phyloP scores from a whole-genome alignment of 1,140 invertebrate species.

The Globodera rostochiensis region DNA sequence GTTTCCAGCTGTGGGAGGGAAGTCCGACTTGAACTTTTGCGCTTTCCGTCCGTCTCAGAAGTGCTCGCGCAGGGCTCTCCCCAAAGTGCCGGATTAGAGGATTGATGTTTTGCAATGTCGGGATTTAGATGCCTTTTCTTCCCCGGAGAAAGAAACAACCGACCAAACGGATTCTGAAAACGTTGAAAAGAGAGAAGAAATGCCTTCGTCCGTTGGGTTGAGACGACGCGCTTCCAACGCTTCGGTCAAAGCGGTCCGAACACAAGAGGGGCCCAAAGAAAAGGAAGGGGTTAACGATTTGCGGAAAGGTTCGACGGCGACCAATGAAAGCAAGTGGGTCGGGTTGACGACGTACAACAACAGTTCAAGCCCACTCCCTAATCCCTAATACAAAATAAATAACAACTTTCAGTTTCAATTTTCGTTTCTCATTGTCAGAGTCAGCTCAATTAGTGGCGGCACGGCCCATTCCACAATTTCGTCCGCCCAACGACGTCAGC shows the following conservation, averaged over 20 bases:
- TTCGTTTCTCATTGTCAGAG: constrained; percentile 6
- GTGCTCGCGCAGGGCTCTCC: constrained; percentile 27
- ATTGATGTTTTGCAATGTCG: too few species aligned
- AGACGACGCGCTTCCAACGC: not conserved
- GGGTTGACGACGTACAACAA: not conserved
- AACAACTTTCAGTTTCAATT: too few species aligned
- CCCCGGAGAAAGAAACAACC: too few species aligned
- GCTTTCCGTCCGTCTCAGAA: constrained; percentile 55
- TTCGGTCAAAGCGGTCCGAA: not conserved
- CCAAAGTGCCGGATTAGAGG: not conserved
- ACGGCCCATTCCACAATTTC: constrained; percentile 38
- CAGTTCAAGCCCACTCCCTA: too few species aligned
- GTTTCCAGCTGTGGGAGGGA: constrained; percentile 60
- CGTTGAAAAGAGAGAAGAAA: not conserved
- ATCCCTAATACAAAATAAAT: too few species aligned
- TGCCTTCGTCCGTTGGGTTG: not conserved
- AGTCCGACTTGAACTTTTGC: constrained; percentile 65
- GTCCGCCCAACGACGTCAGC: constrained; percentile 42
- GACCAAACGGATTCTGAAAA: not conserved
- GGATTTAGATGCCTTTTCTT: too few species aligned
- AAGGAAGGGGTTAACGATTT: not conserved
- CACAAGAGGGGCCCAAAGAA: not conserved
- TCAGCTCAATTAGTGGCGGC: constrained; percentile 1
- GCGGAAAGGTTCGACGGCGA: not conserved
- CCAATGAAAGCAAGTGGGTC: constrained; percentile 18